phyloP scores from a whole-genome alignment of 2,888 invertebrate species.

The Thera britannica region DNA sequence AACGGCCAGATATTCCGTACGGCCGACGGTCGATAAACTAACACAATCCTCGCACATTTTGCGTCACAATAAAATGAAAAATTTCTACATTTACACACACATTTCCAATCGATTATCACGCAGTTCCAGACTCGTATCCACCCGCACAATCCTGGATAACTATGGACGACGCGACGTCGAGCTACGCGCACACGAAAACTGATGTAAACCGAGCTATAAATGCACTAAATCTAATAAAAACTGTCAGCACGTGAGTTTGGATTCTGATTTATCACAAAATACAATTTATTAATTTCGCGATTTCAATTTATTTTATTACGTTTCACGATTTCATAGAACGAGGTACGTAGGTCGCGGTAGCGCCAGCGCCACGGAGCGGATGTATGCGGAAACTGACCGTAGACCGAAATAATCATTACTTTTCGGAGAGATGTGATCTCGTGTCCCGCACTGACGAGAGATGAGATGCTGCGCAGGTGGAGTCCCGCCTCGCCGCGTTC shows the following conservation, averaged over 20 bases:
- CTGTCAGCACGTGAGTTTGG: slow-evolving; percentile 29
- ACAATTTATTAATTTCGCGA: slow-evolving; percentile 53
- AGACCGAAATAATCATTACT: slow-evolving; percentile 85
- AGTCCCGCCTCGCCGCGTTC: slow-evolving; percentile 66
- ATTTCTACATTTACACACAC: slow-evolving; percentile 26
- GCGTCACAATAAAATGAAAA: slow-evolving; percentile 22
- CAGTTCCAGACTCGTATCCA: slow-evolving; percentile 39
- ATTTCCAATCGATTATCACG: slow-evolving; percentile 33
- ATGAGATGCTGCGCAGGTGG: slow-evolving; percentile 78
- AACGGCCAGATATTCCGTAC: slow-evolving; percentile 55
- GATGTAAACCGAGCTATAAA: slow-evolving; percentile 6
- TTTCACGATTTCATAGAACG: slow-evolving; percentile 70
- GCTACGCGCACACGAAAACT: slow-evolving; percentile 24
- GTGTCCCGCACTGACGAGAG: slow-evolving; percentile 57
- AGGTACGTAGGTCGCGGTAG: slow-evolving; percentile 67
- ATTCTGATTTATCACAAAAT: slow-evolving; percentile 38
- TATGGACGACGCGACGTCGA: slow-evolving; percentile 55
- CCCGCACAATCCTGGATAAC: slow-evolving; percentile 58
- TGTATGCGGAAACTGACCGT: slow-evolving; percentile 75
- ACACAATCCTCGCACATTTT: slow-evolving; percentile 35
- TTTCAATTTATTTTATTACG: slow-evolving; percentile 71
- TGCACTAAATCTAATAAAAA: slow-evolving; percentile 19
- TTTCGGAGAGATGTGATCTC: slow-evolving; percentile 83
- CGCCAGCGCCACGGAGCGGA: slow-evolving; percentile 71
- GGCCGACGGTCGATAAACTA: slow-evolving; percentile 62